Evolutionary conservation across 2,113 vertebrate species (phyloP), one percentile per base, ranked within the genome.

Genomic region (Pipa parva): DNA sequence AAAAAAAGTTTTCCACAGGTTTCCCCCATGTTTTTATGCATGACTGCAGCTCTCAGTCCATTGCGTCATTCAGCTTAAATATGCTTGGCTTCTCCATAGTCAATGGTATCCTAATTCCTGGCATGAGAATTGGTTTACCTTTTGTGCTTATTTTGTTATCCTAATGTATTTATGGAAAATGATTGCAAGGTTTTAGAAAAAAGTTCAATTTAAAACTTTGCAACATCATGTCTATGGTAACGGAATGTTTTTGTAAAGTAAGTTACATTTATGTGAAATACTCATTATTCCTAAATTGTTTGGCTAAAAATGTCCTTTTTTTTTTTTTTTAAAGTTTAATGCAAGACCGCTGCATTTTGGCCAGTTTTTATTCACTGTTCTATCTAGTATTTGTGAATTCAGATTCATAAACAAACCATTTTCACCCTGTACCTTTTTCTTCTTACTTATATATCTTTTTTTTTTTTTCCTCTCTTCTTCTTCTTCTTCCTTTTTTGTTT

Each of bases 31-130:
- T 24, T 52, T 59, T 68, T 24, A n/a, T 93, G 92, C 92, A 95
- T 93, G 92, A 81, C 80, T 81, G 83, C 91, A 83, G 88, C 82
- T 88, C 88, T 93, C 83, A 74, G 31, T 84, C 92, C 86, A 87
- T 87, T 89, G 92, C 93, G 90, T 82, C 87, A 86, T 88, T 85
- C 77, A 76, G 91, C 90, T 92, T 93, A 87, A 90, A 93, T 83
- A 83, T 92, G 92, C 93, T 92, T 99, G 93, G 92, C 92, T 95
- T 93, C 80, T 80, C 81, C 90, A 92, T 93, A 79, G 88, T 87
- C 82, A 79, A 75, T 82, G 80, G 87, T 80, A 83, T 84, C 80
- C 77, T 76, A 63, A 69, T 78, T 86, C 84, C 87, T 77, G 85
- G 88, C 91, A 93, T 93, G 90, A 81, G 62, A 72, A 81, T 79